Evolutionary conservation across 2,113 vertebrate genomes (phyloP), one percentile per base, ranked within the genome.

Genomic region (Cricetomys ansorgei): DNA sequence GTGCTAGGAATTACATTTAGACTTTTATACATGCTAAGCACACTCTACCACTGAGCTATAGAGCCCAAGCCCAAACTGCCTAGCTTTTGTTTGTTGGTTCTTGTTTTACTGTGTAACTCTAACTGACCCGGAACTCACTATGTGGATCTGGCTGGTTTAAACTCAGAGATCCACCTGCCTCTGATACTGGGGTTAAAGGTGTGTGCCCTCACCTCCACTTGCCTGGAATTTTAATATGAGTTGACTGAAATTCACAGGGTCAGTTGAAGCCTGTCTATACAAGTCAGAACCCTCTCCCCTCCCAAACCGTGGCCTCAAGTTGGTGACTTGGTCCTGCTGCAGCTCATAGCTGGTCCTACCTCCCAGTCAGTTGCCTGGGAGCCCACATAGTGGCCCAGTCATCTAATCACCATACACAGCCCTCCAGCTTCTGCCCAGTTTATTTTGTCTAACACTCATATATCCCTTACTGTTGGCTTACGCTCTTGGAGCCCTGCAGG

Each of bases 391-490:
- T 53, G 13, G 37, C 19, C 45, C 62, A 9, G 12, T 34, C 34
- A 1, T 0, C 19, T 16, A 59, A 43, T 7, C 45, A 40, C 16
- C 1, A 0, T 8, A 25, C 31, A 62, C 45, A 16, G 13, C 37
- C 57, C 72, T 75, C 43, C 50, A 48, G 21, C 70, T 57, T 89
- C 90, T 40, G 76, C 69, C n/a, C n/a, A 69, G 15, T 40, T 79
- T 19, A 19, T 31, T 84, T 64, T 76, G 62, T 76, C 69, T n/a
- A 1, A 5, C 70, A 72, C 65, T 76, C 70, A 48, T 31, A n/a
- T 80, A 43, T 43, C 19, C 45, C 84, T 34, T 13, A 75, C 48
- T 67, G 12, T 53, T 81, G 59, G 25, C 76, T 37, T 67, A 43
- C 53, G 57, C 40, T 84, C 75, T 90, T 50, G 79, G 76, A 75